Base-by-base conservation (phyloP, 2,113 vertebrate genomes). In the Colaptes auratus region DNA sequence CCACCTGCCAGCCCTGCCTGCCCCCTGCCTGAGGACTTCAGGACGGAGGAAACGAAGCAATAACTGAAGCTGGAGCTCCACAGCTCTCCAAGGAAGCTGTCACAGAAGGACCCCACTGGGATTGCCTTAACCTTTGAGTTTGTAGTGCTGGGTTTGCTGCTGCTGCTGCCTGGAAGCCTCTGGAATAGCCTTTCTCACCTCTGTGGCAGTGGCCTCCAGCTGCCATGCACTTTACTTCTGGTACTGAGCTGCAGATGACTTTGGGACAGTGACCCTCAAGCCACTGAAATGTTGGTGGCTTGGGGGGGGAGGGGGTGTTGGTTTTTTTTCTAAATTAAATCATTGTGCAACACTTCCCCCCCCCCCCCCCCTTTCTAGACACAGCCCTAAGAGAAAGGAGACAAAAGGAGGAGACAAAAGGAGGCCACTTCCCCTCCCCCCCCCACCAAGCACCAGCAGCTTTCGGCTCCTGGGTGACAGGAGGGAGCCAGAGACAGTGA, bases 191-290 rank as follows among this genome's bases (percentile, higher is more conserved):
- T 86, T 69, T 93, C 92, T 92, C 83, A 88, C n/a, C 95, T 89
- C 90, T 86, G 82, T 72, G 0, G 1, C 92, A 63, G 69, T 50
- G 89, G 96, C 95, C 93, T 95, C 91, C 88, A 72, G 87, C 81
- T 89, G 83, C 48, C 81, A 94, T 95, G 97, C 97, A 98, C 98
- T 98, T 98, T 97, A 98, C 92, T 95, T 96, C 92, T 94, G 97
- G 97, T 98, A 98, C 98, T 96, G 82, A 89, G 50, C 23, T 25
- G 50, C 50, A 52, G 50, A 24, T 52, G 12, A 52, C 50, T 52
- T 52, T 52, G 50, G 50, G 96, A 83, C 87, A 94, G 82, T 79
- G 90, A 96, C 91, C 73, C 82, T 96, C 66, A 73, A 36, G 61
- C 92, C 96, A 81, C 76, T 92, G 61, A 74, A 18, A 50, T 50